These are phyloP conservation scores for Prolemur simus DNA, from an alignment of 2,113 vertebrate genomes.

Conservation along the genomic window DNA sequence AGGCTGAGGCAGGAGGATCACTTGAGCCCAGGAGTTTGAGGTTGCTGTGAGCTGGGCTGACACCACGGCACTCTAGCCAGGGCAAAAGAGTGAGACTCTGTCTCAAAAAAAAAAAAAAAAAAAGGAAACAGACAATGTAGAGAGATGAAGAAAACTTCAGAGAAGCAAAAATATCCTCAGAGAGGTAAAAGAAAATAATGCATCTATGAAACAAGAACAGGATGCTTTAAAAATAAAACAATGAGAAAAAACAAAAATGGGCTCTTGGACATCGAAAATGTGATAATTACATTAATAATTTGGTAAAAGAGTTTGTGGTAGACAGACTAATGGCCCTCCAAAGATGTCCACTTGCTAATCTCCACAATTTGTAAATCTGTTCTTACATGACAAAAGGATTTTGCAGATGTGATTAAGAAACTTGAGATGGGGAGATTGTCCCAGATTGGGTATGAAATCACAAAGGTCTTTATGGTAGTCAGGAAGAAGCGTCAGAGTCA, in stretches of 20 bases:
- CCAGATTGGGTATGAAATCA: neutral
- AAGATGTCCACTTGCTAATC: neutral
- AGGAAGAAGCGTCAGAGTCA: neutral
- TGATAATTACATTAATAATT: neutral
- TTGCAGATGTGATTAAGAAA: neutral
- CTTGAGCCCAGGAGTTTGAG: too few species aligned
- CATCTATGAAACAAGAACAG: neutral
- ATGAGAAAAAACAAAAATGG: neutral
- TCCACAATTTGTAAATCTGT: neutral
- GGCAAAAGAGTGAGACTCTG: too few species aligned
- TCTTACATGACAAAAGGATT: neutral
- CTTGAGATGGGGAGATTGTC: neutral
- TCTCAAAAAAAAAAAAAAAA: too few species aligned
- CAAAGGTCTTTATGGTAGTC: neutral
- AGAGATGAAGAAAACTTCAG: neutral
- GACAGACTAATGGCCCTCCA: neutral
- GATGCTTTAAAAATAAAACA: neutral
- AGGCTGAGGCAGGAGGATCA: too few species aligned
- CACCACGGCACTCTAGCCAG: too few species aligned
- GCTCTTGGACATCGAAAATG: neutral
- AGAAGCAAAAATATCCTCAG: neutral
- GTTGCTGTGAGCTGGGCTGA: too few species aligned
- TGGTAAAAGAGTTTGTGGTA: neutral
- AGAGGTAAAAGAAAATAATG: neutral
- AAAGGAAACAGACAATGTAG: neutral